Base-by-base conservation (phyloP, 2,113 vertebrate species). In the Petromus typicus region DNA sequence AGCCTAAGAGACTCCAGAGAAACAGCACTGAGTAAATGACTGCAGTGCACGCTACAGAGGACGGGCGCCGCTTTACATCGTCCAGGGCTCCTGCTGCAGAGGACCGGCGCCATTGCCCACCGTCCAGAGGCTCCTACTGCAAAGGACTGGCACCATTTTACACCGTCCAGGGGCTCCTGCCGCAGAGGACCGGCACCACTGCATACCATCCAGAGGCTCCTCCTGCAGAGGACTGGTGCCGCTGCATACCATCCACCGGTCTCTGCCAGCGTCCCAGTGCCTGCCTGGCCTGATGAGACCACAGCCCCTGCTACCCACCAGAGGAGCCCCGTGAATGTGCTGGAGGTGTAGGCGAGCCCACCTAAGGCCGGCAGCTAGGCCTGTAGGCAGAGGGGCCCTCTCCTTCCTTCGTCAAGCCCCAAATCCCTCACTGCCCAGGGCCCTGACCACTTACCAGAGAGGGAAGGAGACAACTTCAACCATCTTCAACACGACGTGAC, bases 11-110 rank as follows among this genome's bases (percentile, higher is more conserved):
- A 94, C 95, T 96, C 96, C 64, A 71, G 96, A 98, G 97, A 97
- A 92, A 93, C 96, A 98, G 97, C 97, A 94, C 98, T 99, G 99
- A 99, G 99, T 99, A 99, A 99, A 99, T 98, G 97, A 95, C 96
- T 96, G 94, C 99, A 98, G 99, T 98, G 98, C 98, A 98, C 97
- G 97, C n/a, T n/a, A n/a, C n/a, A n/a, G n/a, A n/a, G n/a, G n/a
- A n/a, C n/a, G n/a, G n/a, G n/a, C n/a, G n/a, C n/a, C n/a, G n/a
- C n/a, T n/a, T n/a, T n/a, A n/a, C n/a, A n/a, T n/a, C n/a, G n/a
- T n/a, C n/a, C n/a, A n/a, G n/a, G n/a, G n/a, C n/a, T n/a, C n/a
- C n/a, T n/a, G n/a, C n/a, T n/a, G n/a, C n/a, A n/a, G n/a, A n/a
- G n/a, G n/a, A n/a, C n/a, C n/a, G n/a, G n/a, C n/a, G n/a, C n/a